Evolutionary conservation across 2,888 invertebrate species (phyloP).

Genomic region (Cerceris rybyensis): DNA sequence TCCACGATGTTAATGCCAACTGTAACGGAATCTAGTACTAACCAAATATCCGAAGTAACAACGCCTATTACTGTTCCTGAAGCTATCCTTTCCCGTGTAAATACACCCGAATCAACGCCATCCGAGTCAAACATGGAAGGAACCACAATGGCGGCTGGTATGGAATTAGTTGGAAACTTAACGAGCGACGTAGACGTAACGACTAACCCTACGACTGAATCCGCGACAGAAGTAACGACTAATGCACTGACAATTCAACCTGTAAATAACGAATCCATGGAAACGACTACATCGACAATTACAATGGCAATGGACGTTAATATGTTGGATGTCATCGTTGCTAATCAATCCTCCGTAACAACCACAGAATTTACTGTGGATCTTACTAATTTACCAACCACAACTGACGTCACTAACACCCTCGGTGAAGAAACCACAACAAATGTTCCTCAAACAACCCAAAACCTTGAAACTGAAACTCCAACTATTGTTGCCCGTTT

Average conservation of each 20-base stretch:
- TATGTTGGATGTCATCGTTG: constrained; percentile 43
- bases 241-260: constrained; percentile 6
- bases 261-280: constrained; percentile 22
- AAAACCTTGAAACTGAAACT: constrained; percentile 67
- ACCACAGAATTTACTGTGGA: constrained; percentile 33
- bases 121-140: constrained; percentile 20
- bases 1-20: constrained; percentile 26
- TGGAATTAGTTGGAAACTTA: constrained; percentile 25
- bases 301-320: constrained; percentile 40
- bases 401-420: constrained; percentile 45
- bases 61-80: constrained; percentile 14
- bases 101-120: constrained; percentile 20
- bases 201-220: constrained; percentile 36
- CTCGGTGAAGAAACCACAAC: constrained; percentile 49
- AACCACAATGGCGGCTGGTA: constrained; percentile 15
- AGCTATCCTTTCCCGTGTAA: constrained; percentile 23
- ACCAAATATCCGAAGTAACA: constrained; percentile 23
- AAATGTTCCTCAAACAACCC: constrained; percentile 64
- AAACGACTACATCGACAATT: constrained; percentile 23
- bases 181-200: constrained; percentile 13
- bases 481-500: constrained; percentile 80
- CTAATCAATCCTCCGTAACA: constrained; percentile 62
- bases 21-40: constrained; percentile 33
- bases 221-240: constrained; percentile 17
- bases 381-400: constrained; percentile 20